phyloP scores from a whole-genome alignment of 2,797 vertebrate genomes.

The Melanotaenia nigrans region DNA sequence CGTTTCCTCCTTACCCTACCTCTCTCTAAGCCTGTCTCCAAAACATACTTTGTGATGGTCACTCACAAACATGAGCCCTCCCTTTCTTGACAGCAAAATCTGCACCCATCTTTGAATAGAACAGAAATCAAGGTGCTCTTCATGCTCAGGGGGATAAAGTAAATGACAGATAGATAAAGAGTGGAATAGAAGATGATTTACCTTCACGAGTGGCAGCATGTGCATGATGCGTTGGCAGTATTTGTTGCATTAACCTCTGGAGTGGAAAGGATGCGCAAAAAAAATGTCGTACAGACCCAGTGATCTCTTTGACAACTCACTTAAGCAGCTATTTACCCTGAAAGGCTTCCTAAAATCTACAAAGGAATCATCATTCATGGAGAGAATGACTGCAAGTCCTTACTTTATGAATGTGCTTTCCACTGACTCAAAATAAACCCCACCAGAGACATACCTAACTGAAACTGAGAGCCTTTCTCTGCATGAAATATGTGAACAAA shows the following conservation, averaged over 20 bases:
- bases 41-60: slow-evolving; percentile 63
- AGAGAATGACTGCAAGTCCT: slow-evolving; percentile 7
- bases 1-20: not conserved
- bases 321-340: slow-evolving; percentile 52
- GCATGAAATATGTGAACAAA: slow-evolving; percentile 34
- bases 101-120: slow-evolving; percentile 50
- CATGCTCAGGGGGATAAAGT: slow-evolving; percentile 83
- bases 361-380: slow-evolving; percentile 31
- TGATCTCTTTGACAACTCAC: slow-evolving; percentile 60
- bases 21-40: slow-evolving; percentile 8
- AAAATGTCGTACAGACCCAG: slow-evolving; percentile 42
- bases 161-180: slow-evolving; percentile 79
- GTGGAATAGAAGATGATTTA: slow-evolving; percentile 73
- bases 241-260: slow-evolving; percentile 74
- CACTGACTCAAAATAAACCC: not conserved
- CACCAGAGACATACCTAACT: not conserved
- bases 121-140: slow-evolving; percentile 86
- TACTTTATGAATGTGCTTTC: not conserved
- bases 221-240: slow-evolving; percentile 55
- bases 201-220: slow-evolving; percentile 67
- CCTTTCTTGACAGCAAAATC: slow-evolving; percentile 71
- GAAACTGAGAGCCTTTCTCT: slow-evolving; percentile 11
- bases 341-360: slow-evolving; percentile 37
- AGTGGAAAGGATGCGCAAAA: slow-evolving; percentile 69
- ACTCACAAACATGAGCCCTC: slow-evolving; percentile 58